These are phyloP conservation scores for Phylloscopus whistleri DNA, from an alignment of 2,113 vertebrate species.

Conservation along the genomic window DNA sequence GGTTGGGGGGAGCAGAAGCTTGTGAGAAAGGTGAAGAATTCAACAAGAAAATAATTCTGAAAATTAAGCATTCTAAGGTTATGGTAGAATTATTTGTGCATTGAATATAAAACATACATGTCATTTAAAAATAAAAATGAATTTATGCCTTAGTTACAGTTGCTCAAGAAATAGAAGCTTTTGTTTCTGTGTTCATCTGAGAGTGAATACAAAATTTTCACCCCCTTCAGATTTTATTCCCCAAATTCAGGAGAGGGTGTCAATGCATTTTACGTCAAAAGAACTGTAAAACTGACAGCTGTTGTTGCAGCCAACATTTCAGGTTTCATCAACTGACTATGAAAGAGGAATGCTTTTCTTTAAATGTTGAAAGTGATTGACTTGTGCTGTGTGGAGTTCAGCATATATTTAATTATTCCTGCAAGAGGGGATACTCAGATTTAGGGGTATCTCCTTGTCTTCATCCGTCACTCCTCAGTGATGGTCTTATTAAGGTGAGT, in stretches of 20 bases:
- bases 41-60: neutral
- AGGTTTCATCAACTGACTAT: neutral
- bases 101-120: neutral
- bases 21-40: neutral
- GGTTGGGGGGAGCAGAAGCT: neutral
- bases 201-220: neutral
- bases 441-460: neutral
- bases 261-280: neutral
- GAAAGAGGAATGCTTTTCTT: neutral
- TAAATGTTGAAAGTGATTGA: neutral
- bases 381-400: neutral
- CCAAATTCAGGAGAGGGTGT: neutral
- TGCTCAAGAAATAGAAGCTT: neutral
- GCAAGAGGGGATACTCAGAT: neutral
- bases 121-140: neutral
- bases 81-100: neutral
- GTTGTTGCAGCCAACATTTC: neutral
- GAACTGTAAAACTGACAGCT: constrained; percentile 11
- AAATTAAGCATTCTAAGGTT: neutral
- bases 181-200: neutral
- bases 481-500: neutral
- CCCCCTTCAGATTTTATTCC: neutral
- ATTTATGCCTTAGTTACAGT: neutral
- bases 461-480: neutral
- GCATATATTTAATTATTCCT: neutral